phyloP scores from a whole-genome alignment of 2,797 vertebrate species.

The Eupleurogrammus muticus region DNA sequence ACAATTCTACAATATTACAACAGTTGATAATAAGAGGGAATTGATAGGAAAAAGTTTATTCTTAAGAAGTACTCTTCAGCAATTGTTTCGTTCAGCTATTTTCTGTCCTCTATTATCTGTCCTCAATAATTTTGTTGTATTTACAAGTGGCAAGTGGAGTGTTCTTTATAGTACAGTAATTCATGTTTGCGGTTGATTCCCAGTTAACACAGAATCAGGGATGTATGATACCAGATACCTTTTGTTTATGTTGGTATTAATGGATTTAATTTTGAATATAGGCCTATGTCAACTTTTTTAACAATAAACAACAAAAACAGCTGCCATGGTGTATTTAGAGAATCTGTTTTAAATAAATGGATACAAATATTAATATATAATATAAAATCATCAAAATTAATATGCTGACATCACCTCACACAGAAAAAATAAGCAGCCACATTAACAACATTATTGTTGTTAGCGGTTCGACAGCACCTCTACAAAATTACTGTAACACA shows the following conservation, averaged over 20 bases:
- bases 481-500: constrained; percentile 33
- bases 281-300: constrained; percentile 16
- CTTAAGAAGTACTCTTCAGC: no score
- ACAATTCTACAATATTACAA: neutral
- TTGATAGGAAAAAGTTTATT: no score
- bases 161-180: neutral
- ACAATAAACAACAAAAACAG: constrained; percentile 25
- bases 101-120: constrained; percentile 6
- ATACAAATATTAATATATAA: constrained; percentile 11
- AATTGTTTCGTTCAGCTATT: neutral
- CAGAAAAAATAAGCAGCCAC: constrained; percentile 29
- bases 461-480: constrained; percentile 37
- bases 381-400: constrained; percentile 24
- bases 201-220: no score
- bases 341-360: constrained; percentile 15
- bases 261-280: constrained; percentile 11
- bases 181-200: no score
- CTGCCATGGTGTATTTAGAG: constrained; percentile 6
- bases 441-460: constrained; percentile 37
- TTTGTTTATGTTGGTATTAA: constrained; percentile 26
- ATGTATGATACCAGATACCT: neutral
- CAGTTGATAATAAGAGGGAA: neutral
- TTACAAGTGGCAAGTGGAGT: neutral
- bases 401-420: constrained; percentile 25
- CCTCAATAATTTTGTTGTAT: neutral